Conservation (phyloP, 2,797 vertebrate species). For the Tympanoctomys barrerae region DNA sequence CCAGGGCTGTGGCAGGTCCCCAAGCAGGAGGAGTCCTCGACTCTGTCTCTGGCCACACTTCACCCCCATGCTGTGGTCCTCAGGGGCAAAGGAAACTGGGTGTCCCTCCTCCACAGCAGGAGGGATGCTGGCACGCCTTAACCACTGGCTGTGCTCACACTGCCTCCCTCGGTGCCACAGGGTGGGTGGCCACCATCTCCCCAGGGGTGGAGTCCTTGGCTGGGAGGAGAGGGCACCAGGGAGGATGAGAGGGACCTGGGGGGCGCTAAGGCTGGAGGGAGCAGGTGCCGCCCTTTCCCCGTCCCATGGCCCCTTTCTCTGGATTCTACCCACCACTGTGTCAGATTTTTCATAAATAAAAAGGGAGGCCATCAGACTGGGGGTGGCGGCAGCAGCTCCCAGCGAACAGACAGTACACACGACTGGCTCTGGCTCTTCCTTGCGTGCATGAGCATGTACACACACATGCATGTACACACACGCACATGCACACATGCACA, state of each 20-base stretch:
- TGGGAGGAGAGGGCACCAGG: neutral
- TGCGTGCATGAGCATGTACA: too few species aligned
- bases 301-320: constrained; percentile 60
- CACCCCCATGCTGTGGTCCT: neutral
- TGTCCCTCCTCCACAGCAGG: constrained; percentile 50
- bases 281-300: neutral
- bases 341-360: constrained; percentile 87
- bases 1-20: neutral
- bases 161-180: constrained; percentile 5
- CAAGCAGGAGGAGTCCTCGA: neutral
- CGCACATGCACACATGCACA: neutral
- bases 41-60: neutral
- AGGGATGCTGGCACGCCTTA: constrained; percentile 74
- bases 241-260: neutral
- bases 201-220: neutral
- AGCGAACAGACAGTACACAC: neutral
- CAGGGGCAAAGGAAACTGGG: neutral
- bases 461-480: neutral
- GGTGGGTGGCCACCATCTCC: neutral
- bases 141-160: constrained; percentile 43
- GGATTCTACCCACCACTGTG: constrained; percentile 89
- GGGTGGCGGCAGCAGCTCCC: constrained; percentile 52
- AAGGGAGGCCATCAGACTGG: constrained; percentile 79
- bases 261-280: constrained; percentile 16
- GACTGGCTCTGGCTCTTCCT: constrained; percentile 50